A percentile compares a stretch with the other conserved stretches of the same genome.
These are phyloP conservation scores for Lordiphosa clarofinis DNA, from an alignment of 1,140 invertebrate species.

Conservation along the genomic window DNA sequence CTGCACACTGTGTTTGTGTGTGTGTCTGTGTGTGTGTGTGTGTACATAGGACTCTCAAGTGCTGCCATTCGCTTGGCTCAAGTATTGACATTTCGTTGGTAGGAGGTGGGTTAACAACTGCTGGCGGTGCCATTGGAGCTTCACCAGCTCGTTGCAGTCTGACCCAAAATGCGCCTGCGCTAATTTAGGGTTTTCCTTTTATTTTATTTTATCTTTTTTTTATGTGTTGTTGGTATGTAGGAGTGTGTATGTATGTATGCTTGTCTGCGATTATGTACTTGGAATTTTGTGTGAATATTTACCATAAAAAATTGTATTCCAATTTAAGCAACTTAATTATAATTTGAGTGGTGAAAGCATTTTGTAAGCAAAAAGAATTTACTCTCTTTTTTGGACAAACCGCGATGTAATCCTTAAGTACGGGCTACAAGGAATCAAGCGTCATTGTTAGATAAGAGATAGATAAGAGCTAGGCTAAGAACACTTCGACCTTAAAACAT, in stretches of 20 bases:
- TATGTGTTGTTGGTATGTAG: constrained; percentile 8
- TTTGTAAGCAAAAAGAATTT: too few species aligned
- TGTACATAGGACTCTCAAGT: constrained; percentile 42
- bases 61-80: constrained; percentile 74
- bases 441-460: too few species aligned
- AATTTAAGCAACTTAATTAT: too few species aligned
- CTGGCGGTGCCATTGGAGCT: constrained; percentile 71
- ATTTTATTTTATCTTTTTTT: constrained; percentile 39
- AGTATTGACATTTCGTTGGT: constrained; percentile 47
- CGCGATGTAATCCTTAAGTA: too few species aligned
- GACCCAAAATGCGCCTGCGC: constrained; percentile 57
- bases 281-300: constrained; percentile 10
- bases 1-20: constrained; percentile 13
- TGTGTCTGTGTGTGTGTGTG: constrained; percentile 36
- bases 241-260: constrained; percentile 20
- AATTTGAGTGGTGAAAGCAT: too few species aligned
- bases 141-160: constrained; percentile 24
- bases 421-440: too few species aligned
- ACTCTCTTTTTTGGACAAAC: too few species aligned
- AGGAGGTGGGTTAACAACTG: constrained; percentile 14
- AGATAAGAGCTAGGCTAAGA: too few species aligned
- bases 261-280: constrained; percentile 31
- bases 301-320: too few species aligned
- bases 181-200: constrained; percentile 58
- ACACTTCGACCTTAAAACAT: too few species aligned